A percentile compares a stretch with the other conserved stretches of the same genome.
Evolutionary conservation across 2,113 vertebrate genomes (phyloP).

Genomic region (Bombycilla garrulus): DNA sequence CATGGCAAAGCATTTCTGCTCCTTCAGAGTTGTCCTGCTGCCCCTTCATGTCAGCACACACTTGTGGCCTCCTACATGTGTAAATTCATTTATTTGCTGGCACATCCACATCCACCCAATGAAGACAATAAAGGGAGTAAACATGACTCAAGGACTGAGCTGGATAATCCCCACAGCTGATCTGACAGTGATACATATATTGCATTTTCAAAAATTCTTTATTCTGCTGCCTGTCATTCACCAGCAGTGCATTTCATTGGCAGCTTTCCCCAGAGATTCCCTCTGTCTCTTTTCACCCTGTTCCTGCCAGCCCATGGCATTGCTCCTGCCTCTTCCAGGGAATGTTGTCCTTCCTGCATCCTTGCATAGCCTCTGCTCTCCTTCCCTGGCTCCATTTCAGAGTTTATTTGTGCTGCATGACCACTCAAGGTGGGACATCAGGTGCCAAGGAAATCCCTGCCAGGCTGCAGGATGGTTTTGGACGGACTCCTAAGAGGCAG

Average conservation of each 20-base stretch:
- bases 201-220: neutral
- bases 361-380: accelerated
- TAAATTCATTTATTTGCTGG: neutral
- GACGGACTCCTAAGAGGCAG: neutral
- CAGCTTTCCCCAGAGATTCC: neutral
- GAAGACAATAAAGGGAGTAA: neutral
- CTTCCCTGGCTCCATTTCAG: neutral
- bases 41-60: neutral
- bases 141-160: accelerated
- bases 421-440: accelerated
- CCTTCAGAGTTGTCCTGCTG: neutral
- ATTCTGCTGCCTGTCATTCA: neutral
- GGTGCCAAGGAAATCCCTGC: neutral
- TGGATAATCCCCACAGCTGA: neutral
- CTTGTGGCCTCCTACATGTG: accelerated
- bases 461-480: neutral
- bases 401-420: neutral
- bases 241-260: neutral
- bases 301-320: neutral
- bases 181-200: neutral
- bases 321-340: neutral
- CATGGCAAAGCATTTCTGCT: neutral
- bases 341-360: accelerated
- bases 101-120: too few species aligned
- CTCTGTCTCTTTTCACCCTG: neutral